These are phyloP conservation scores for Thomomys bottae DNA, from an alignment of 2,113 vertebrate genomes.

Conservation along the genomic window DNA sequence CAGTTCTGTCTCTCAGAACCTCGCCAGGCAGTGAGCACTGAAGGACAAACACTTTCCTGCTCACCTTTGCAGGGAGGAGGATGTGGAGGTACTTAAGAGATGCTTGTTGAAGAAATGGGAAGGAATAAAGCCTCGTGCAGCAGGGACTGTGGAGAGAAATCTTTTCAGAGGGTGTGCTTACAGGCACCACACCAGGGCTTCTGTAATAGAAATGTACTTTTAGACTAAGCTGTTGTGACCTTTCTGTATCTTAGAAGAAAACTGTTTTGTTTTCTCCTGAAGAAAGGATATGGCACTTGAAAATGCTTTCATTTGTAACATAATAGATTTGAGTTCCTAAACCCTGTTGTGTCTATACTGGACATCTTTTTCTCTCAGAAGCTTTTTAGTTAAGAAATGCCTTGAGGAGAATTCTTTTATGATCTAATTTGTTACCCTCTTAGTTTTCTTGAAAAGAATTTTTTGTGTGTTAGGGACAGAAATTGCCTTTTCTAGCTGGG, in stretches of 20 bases:
- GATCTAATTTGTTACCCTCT: not conserved
- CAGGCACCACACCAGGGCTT: too few relatives aligned
- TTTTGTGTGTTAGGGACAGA: not conserved
- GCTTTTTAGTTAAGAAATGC: not conserved
- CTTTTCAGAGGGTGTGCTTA: too few relatives aligned
- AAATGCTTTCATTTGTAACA: not conserved
- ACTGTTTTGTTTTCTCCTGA: not conserved
- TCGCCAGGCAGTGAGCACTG: accelerated
- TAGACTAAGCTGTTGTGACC: too few relatives aligned
- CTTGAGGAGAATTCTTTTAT: not conserved
- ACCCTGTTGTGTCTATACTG: not conserved
- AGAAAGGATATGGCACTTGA: not conserved
- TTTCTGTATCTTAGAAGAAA: not conserved
- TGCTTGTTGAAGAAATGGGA: not conserved
- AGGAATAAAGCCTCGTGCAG: not conserved
- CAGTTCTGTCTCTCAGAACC: not conserved
- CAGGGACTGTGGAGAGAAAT: too few relatives aligned
- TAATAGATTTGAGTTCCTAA: conserved; percentile 2
- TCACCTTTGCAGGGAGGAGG: not conserved
- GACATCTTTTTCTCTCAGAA: not conserved
- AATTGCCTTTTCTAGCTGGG: conserved; percentile 9
- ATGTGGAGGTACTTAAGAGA: not conserved
- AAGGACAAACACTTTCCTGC: not conserved
- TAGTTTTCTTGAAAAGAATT: not conserved
- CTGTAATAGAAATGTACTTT: not conserved